Evolutionary conservation across 2,797 vertebrate species (phyloP).

Genomic region (Cossypha heuglini): DNA sequence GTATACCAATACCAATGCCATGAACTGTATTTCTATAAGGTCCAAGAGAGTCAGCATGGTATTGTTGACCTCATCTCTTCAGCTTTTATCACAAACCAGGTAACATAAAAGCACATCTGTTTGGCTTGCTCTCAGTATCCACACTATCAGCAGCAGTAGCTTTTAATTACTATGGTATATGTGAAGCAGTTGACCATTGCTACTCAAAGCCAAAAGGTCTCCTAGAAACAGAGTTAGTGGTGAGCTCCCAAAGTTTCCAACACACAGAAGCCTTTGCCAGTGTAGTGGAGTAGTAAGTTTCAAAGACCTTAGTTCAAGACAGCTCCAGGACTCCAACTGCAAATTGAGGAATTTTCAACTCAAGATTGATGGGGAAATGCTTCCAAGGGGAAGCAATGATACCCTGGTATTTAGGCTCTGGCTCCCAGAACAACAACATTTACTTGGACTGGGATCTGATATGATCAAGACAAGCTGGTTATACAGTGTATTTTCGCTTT

Average conservation of each 20-base stretch:
- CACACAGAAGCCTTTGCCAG: not conserved
- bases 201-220: not conserved
- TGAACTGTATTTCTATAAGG: not conserved
- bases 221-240: not conserved
- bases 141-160: not conserved
- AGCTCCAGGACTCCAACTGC: not conserved
- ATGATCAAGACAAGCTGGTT: not conserved
- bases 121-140: not conserved
- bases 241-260: not conserved
- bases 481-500: not conserved
- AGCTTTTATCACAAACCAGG: not conserved
- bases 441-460: rapidly evolving
- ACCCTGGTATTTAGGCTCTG: not conserved
- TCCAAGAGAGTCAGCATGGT: rapidly evolving
- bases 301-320: not conserved
- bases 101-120: not conserved
- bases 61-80: not conserved
- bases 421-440: not conserved
- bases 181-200: not conserved
- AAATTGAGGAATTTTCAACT: not conserved
- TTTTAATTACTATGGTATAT: not conserved
- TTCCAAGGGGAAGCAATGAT: not conserved
- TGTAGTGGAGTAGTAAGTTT: not conserved
- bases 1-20: not conserved
- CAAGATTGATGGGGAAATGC: not conserved